Evolutionary conservation across 2,797 vertebrate genomes (phyloP).

Genomic region (Moxostoma hubbsi): DNA sequence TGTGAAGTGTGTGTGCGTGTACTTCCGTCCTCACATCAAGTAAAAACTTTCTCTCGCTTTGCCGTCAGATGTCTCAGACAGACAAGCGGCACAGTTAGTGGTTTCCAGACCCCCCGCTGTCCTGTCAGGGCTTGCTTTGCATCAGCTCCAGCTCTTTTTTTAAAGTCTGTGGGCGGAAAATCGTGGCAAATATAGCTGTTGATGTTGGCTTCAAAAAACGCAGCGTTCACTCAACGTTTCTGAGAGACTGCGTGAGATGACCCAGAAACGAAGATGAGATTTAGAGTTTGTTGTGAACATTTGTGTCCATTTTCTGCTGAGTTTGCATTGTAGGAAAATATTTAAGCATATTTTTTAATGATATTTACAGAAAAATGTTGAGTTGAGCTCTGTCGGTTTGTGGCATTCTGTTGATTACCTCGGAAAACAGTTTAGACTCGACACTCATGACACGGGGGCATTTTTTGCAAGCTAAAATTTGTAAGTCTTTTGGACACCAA

Average conservation of each 20-base stretch:
- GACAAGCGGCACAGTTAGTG: neutral
- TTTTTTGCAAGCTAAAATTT: no score
- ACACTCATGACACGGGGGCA: no score
- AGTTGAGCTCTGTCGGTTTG: no score
- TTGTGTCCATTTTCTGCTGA: no score
- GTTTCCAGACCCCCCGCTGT: conserved; percentile 3
- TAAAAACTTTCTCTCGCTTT: neutral
- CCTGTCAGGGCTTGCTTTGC: neutral
- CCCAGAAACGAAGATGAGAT: conserved; percentile 3
- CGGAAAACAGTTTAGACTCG: no score
- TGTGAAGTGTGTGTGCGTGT: neutral
- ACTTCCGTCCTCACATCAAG: neutral
- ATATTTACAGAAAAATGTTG: no score
- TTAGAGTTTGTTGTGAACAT: no score
- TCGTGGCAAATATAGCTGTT: neutral
- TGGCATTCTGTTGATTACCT: no score
- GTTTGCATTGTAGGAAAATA: no score
- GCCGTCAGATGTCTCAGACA: conserved; percentile 10
- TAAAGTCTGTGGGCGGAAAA: neutral
- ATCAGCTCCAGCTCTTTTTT: conserved; percentile 3
- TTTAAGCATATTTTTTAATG: no score
- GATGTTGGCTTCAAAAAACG: neutral
- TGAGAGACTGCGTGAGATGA: conserved; percentile 9
- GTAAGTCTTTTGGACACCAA: no score
- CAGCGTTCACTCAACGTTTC: neutral